Base-by-base conservation (phyloP, 2,797 vertebrate species). In the Gymnodraco acuticeps region DNA sequence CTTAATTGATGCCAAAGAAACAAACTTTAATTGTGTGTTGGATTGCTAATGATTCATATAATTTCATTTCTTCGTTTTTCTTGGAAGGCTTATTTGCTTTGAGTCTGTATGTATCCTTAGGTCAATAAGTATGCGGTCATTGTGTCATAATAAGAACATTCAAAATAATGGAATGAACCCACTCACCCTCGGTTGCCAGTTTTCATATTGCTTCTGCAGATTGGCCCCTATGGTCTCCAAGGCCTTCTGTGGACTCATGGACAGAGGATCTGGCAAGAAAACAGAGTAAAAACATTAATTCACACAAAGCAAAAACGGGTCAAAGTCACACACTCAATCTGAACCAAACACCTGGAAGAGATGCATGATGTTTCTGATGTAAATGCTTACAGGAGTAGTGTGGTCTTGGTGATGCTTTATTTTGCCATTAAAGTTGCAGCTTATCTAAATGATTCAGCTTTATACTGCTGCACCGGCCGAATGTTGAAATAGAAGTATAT, bases 131-230 rank as follows among this genome's bases (percentile, higher is more conserved):
- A 9, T 55, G 3, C 31, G 53, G 13, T 20, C 17, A 20, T 53
- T 17, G 43, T 19, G 43, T 51, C 5, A 41, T 53, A 33, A 43
- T 38, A 13, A 66, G 41, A 48, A 58, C 68, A 52, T 3, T 6
- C 1, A 41, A 14, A 10, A 68, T 27, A 31, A 31, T 43, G 9
- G 59, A 19, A 1, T 75, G 64, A 66, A 79, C 45, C 45, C 27
- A 89, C 97, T 98, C 89, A 99, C 98, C 95, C 97, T 86, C 14
- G 98, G 98, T 89, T 99, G 98, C 98, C 98, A 99, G 94, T 98
- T 99, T 85, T 99, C 98, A 1, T 99, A 99, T 87, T 99, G 98
- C 92, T 99, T 99, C 95, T 99, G 98, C 50, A 99, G 90, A 83
- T 97, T 99, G 23, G 97, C 97, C 63, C 98, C 98, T 0, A 99